These are phyloP conservation scores for Manacus vitellinus DNA, from an alignment of 2,113 vertebrate species.

Conservation along the genomic window DNA sequence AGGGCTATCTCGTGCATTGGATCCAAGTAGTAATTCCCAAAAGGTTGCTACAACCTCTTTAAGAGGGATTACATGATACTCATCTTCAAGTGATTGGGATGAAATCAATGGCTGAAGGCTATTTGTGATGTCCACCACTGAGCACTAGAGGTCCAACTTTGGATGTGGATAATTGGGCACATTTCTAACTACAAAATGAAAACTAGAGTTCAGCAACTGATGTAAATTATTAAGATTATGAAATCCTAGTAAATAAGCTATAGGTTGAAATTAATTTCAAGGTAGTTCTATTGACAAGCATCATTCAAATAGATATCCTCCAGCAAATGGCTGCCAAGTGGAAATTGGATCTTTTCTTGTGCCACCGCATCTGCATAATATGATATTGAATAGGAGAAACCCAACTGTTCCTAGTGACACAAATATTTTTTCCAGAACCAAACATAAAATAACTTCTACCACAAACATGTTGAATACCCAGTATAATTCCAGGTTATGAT, in stretches of 20 bases:
- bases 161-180: not conserved
- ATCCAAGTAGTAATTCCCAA: slow-evolving; percentile 4
- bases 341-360: not conserved
- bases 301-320: not conserved
- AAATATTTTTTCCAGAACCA: not conserved
- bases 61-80: not conserved
- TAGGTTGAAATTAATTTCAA: not conserved
- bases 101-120: not conserved
- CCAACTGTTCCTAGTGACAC: not conserved
- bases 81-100: not conserved
- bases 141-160: not conserved
- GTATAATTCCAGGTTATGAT: not conserved
- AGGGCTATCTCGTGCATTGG: not conserved
- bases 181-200: not conserved
- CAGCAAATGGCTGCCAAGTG: not conserved
- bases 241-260: slow-evolving; percentile 1
- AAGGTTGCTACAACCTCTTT: slow-evolving; percentile 1
- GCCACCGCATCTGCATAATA: not conserved
- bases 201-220: not conserved
- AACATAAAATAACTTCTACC: not conserved
- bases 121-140: not conserved
- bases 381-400: not conserved
- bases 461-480: not conserved
- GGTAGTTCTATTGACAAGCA: not conserved
- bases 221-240: not conserved